A percentile compares a stretch with the other conserved stretches of the same genome.
Evolutionary conservation across 1,140 invertebrate species (phyloP).

Genomic region (Dendroctonus ponderosae): DNA sequence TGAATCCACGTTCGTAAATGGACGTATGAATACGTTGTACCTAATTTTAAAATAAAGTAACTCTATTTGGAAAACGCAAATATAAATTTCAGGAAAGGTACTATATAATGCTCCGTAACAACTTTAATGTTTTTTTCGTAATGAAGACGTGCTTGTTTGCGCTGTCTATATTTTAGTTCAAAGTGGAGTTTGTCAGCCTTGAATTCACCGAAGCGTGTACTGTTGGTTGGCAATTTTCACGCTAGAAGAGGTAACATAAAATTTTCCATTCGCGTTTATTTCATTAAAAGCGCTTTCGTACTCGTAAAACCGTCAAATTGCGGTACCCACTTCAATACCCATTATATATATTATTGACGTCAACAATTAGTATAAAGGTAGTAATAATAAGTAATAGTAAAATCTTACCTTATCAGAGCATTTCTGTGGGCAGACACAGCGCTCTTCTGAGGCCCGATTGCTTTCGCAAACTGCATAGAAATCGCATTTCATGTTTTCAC

Average conservation of each 20-base stretch:
- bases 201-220: background rate
- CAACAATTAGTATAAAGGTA: no score
- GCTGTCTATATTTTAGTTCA: background rate
- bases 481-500: conserved; percentile 84
- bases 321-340: no score
- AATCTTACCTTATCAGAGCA: conserved; percentile 67
- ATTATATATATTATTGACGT: no score
- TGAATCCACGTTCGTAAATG: no score
- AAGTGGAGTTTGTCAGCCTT: background rate
- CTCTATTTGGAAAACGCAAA: no score
- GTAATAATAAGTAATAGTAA: background rate
- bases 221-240: background rate
- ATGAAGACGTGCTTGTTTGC: no score
- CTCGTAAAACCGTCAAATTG: no score
- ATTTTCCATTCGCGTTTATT: conserved; percentile 1
- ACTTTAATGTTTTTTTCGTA: no score
- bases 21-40: no score
- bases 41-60: no score
- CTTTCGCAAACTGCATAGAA: conserved; percentile 80
- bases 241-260: background rate
- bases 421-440: conserved; percentile 76
- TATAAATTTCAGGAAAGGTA: no score
- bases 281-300: background rate
- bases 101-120: no score
- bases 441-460: conserved; percentile 68